phyloP scores from a whole-genome alignment of 92 coral and sea anemone genomes.

The Siderastrea siderea region DNA sequence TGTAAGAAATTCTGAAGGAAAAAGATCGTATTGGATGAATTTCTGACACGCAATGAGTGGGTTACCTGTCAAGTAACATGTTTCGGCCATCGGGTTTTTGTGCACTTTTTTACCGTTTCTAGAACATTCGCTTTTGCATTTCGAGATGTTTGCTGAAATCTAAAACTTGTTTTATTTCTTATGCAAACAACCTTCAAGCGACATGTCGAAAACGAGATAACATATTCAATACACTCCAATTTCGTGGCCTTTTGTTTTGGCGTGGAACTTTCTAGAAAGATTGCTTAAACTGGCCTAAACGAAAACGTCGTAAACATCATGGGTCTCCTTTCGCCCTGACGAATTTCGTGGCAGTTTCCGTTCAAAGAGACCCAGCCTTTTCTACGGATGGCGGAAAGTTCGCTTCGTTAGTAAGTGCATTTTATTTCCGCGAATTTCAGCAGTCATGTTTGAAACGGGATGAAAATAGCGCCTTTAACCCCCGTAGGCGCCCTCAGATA shows the following conservation, averaged over 20 bases:
- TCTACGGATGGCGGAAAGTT: neutral
- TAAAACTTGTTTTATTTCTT: conserved; percentile 39
- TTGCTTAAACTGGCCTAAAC: conserved; percentile 2
- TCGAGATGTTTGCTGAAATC: conserved; percentile 21
- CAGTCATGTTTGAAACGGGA: neutral
- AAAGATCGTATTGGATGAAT: no score
- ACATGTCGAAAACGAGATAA: conserved; percentile 33
- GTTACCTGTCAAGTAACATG: no score
- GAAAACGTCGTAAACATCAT: conserved; percentile 12
- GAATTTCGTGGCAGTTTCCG: neutral
- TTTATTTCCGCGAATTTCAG: neutral
- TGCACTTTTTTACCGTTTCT: neutral
- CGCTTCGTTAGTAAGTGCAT: neutral
- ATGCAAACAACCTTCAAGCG: conserved; percentile 34
- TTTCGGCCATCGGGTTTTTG: no score
- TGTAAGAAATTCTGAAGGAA: no score
- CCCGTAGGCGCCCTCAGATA: neutral
- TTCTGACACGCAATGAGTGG: no score
- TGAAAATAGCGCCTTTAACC: neutral
- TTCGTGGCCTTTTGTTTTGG: conserved; percentile 38
- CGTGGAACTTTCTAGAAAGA: conserved; percentile 45
- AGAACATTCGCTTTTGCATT: conserved; percentile 33
- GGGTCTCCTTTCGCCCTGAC: neutral
- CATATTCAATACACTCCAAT: conserved; percentile 25
- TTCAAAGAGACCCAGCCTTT: neutral